A percentile compares a stretch with the other conserved stretches of the same genome.
Evolutionary conservation across 2,888 invertebrate species (phyloP).

Genomic region (Cephus sareptanus): DNA sequence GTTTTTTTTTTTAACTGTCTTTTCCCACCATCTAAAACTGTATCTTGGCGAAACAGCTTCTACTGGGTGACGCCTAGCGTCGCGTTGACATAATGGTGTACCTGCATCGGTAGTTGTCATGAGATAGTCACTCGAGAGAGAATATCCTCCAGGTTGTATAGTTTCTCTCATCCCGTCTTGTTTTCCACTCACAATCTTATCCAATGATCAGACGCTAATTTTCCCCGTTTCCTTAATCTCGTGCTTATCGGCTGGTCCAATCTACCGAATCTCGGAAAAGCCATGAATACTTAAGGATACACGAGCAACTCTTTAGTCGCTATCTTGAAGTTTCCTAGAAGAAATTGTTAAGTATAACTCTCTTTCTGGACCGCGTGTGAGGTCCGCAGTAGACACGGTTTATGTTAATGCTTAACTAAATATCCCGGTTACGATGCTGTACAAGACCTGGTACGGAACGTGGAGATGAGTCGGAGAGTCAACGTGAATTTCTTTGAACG

Average conservation of each 20-base stretch:
- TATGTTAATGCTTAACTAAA: constrained; percentile 4
- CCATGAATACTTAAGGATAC: constrained; percentile 22
- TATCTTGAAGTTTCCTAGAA: background rate
- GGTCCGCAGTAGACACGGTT: constrained; percentile 11
- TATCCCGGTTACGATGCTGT: background rate
- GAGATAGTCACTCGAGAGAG: background rate
- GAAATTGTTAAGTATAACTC: constrained; percentile 14
- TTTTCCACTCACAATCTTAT: background rate
- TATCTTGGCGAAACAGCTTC: background rate
- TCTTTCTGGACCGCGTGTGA: constrained; percentile 19
- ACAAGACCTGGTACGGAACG: background rate
- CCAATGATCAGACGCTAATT: background rate
- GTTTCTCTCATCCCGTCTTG: background rate
- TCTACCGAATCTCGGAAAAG: constrained; percentile 20
- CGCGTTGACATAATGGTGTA: background rate
- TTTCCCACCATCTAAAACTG: background rate
- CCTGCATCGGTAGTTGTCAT: background rate
- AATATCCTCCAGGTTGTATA: background rate
- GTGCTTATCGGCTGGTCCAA: constrained; percentile 4
- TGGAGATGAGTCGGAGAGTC: background rate
- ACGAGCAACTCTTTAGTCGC: constrained; percentile 8
- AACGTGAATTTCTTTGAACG: background rate
- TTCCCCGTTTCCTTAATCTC: constrained; percentile 2
- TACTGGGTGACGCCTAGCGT: background rate
- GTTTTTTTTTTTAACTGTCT: too few species aligned